phyloP scores from a whole-genome alignment of 2,888 invertebrate genomes.

The Aleiodes testaceus region DNA sequence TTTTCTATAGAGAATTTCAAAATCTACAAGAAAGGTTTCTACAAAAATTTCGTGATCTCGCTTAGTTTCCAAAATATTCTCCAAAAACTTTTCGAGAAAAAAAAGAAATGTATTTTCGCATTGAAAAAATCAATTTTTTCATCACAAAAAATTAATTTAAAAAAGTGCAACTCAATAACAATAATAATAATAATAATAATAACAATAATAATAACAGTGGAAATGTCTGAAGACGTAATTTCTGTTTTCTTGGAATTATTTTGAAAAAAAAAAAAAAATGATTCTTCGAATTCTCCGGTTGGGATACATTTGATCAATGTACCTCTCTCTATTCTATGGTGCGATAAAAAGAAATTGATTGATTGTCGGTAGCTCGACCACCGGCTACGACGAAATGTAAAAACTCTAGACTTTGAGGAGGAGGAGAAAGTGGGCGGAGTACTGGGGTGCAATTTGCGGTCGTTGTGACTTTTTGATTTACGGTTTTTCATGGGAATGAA shows the following conservation, averaged over 20 bases:
- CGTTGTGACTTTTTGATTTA: constrained; percentile 42
- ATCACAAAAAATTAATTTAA: no score
- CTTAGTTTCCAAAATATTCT: no score
- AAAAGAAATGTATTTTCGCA: no score
- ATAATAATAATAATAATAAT: no score
- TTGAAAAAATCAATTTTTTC: no score
- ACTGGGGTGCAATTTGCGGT: constrained; percentile 41
- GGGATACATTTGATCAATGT: constrained; percentile 4
- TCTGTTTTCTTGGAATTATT: not conserved
- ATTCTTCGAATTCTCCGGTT: constrained; percentile 22
- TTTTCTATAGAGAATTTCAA: no score
- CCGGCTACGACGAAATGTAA: constrained; percentile 40
- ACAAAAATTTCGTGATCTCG: no score
- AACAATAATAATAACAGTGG: no score
- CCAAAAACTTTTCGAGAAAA: no score
- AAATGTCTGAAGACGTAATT: not conserved
- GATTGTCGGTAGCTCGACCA: constrained; percentile 40
- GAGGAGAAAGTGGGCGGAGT: constrained; percentile 23
- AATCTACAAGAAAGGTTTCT: no score
- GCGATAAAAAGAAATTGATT: constrained; percentile 42
- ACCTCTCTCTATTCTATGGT: not conserved
- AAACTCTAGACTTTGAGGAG: constrained; percentile 35
- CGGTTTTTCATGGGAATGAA: constrained; percentile 34
- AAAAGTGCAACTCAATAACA: no score
- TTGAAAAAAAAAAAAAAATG: not conserved